These are phyloP conservation scores for Dunckerocampus dactyliophorus DNA, from an alignment of 2,113 vertebrate genomes.

Conservation along the genomic window DNA sequence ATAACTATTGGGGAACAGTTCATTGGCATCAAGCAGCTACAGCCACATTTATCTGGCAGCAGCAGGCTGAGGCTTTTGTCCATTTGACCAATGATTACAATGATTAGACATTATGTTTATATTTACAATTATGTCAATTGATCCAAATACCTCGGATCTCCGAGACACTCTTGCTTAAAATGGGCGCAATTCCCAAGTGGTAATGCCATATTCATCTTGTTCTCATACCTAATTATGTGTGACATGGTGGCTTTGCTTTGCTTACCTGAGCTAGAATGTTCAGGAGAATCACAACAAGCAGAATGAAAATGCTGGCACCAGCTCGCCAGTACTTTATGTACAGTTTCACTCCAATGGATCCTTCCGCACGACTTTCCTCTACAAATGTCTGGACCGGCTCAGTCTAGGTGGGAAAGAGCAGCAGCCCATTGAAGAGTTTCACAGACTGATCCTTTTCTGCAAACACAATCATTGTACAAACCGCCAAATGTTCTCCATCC, in stretches of 20 bases:
- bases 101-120: too few species aligned
- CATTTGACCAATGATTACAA: too few species aligned
- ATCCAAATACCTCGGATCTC: too few species aligned
- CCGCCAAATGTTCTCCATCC: slow-evolving; percentile 76
- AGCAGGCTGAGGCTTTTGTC: too few species aligned
- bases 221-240: neutral
- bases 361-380: slow-evolving; percentile 84
- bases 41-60: too few species aligned
- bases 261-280: slow-evolving; percentile 83
- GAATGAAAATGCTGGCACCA: slow-evolving; percentile 71
- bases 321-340: slow-evolving; percentile 87
- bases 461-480: slow-evolving; percentile 21
- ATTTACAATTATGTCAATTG: too few species aligned
- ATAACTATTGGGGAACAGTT: too few species aligned
- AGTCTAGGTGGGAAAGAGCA: slow-evolving; percentile 57
- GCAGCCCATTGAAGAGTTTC: neutral
- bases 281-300: slow-evolving; percentile 72
- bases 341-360: slow-evolving; percentile 73
- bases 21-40: too few species aligned
- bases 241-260: neutral
- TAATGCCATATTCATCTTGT: too few species aligned
- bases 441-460: neutral
- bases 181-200: too few species aligned
- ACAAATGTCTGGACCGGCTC: slow-evolving; percentile 67
- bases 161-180: too few species aligned